These are phyloP conservation scores for Oryzias javanicus DNA, from an alignment of 2,113 vertebrate genomes.

Conservation along the genomic window DNA sequence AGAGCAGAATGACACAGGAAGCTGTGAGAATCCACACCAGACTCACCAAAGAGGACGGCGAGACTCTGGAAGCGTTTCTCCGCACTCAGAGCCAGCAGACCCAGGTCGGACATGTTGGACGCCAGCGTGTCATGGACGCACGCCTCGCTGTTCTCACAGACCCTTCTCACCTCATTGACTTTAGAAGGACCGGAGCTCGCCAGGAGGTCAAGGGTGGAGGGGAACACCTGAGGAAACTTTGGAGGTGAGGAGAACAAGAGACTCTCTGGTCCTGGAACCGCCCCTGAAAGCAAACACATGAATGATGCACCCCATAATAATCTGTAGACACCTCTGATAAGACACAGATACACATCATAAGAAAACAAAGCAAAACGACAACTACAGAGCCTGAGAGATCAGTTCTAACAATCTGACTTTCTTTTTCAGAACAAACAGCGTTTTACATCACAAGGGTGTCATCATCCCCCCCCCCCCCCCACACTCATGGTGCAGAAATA, in stretches of 20 bases:
- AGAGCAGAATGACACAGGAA: constrained; percentile 3
- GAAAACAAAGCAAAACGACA: no score
- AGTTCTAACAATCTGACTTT: no score
- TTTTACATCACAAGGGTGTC: no score
- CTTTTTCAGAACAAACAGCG: no score
- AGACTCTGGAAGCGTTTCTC: constrained; percentile 52
- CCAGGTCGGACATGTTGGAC: constrained; percentile 57
- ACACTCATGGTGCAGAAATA: no score
- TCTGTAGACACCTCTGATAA: no score
- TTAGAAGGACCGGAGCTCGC: constrained; percentile 47
- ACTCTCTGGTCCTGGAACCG: constrained; percentile 79
- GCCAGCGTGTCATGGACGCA: constrained; percentile 77
- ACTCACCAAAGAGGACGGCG: constrained; percentile 66
- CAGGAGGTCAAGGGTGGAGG: constrained; percentile 56
- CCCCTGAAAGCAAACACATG: constrained; percentile 59
- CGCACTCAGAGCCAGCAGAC: constrained; percentile 63
- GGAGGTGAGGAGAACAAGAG: constrained; percentile 68
- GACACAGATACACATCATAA: no score
- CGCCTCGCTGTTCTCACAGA: constrained; percentile 61
- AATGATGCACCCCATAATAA: no score
- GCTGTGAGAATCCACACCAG: not conserved
- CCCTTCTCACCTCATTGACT: constrained; percentile 51
- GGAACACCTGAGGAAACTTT: constrained; percentile 31
- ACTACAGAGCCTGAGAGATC: no score
- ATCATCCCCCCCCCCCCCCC: no score